A percentile compares a stretch with the other conserved stretches of the same genome.
Conservation (phyloP, 1,140 invertebrate species). For the Zeugodacus cucurbitae region DNA sequence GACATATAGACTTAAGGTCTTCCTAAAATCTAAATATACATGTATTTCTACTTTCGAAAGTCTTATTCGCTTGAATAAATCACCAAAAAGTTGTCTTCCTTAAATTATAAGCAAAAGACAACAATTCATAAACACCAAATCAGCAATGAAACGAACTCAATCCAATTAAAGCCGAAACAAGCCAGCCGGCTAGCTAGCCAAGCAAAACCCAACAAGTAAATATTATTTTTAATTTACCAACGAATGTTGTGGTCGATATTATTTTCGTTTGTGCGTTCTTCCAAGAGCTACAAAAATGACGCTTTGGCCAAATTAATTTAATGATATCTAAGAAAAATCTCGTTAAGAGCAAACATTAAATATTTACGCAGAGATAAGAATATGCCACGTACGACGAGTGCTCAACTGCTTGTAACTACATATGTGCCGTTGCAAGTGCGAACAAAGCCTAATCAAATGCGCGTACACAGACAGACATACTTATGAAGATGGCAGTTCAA, state of each 20-base stretch:
- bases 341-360: slow-evolving; percentile 24
- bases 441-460: slow-evolving; percentile 5
- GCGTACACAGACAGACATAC: not conserved
- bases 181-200: not conserved
- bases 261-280: too few relatives aligned
- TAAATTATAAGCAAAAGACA: not conserved
- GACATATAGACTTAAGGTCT: too few relatives aligned
- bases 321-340: slow-evolving; percentile 9
- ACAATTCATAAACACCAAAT: not conserved
- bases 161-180: not conserved
- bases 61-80: too few relatives aligned
- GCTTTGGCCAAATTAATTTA: slow-evolving; percentile 11
- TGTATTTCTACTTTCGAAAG: too few relatives aligned
- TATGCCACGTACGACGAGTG: not conserved
- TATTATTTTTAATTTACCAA: slow-evolving; percentile 13
- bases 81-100: too few relatives aligned
- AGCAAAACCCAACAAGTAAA: not conserved
- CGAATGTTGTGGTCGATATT: not conserved
- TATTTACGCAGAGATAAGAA: slow-evolving; percentile 7
- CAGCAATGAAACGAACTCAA: not conserved
- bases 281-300: not conserved
- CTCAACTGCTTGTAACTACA: not conserved
- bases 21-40: too few relatives aligned
- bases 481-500: not conserved
- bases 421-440: not conserved